phyloP scores from a whole-genome alignment of 2,797 vertebrate genomes.

The Nasua narica region DNA sequence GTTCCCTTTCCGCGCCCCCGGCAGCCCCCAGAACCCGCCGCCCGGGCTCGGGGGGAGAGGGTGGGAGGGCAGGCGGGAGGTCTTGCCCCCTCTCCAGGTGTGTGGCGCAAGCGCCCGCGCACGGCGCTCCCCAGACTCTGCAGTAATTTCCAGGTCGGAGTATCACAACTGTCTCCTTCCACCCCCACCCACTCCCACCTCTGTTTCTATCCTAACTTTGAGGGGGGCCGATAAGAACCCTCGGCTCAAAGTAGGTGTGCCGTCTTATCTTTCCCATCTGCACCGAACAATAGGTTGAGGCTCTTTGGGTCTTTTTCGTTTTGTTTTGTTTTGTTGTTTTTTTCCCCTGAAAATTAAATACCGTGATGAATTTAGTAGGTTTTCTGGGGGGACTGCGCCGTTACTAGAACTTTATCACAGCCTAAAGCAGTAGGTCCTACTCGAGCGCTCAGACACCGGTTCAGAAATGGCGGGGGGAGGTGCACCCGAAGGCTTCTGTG shows the following conservation, averaged over 20 bases:
- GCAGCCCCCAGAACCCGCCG: not conserved
- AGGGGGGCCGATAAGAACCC: not conserved
- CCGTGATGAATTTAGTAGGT: not conserved
- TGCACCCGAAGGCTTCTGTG: not conserved
- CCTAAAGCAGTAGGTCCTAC: not conserved
- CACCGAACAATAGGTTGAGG: not conserved
- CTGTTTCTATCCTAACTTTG: not conserved
- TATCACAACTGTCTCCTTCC: not conserved
- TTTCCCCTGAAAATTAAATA: not conserved
- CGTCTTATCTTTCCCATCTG: not conserved
- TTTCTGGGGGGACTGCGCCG: not conserved
- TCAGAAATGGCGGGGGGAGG: not conserved
- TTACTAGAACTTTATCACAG: not conserved
- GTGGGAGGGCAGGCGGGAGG: not conserved
- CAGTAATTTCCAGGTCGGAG: not conserved
- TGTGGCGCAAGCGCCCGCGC: not conserved
- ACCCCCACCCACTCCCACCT: fast-evolving
- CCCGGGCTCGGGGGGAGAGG: not conserved
- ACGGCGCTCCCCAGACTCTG: not conserved
- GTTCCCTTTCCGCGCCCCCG: fast-evolving
- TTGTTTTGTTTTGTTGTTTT: not conserved
- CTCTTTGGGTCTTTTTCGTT: not conserved
- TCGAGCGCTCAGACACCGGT: not conserved
- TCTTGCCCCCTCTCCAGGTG: not conserved
- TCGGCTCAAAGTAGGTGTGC: not conserved